Percentiles rank a stretch among this genome's conserved stretches.
Evolutionary conservation across 2,888 invertebrate genomes (phyloP).

Genomic region (Lasioglossum oenotherae): DNA sequence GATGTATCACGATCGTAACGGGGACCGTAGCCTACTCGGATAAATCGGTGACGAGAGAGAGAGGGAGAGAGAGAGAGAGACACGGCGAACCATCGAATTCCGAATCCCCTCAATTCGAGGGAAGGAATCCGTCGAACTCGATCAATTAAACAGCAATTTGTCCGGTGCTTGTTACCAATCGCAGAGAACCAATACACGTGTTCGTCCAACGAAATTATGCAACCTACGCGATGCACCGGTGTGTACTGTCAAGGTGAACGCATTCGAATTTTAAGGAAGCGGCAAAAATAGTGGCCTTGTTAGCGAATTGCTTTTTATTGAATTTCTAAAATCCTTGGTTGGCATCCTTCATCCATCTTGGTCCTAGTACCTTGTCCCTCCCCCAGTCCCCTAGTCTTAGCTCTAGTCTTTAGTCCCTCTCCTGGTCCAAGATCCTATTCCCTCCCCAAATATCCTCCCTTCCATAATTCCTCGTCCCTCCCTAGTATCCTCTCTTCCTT

Average conservation of each 20-base stretch:
- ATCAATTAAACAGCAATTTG: conserved; percentile 17
- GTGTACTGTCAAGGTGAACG: neutral
- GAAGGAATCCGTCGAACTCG: neutral
- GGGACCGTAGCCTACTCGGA: conserved; percentile 56
- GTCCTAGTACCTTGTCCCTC: no score
- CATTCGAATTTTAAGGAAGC: neutral
- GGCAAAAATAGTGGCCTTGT: no score
- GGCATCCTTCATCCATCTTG: no score
- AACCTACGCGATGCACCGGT: neutral
- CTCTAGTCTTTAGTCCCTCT: no score
- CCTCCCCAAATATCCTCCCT: no score
- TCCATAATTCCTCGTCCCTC: no score
- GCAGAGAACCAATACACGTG: neutral
- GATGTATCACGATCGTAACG: conserved; percentile 62
- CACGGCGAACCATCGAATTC: conserved; percentile 34
- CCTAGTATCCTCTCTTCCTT: no score
- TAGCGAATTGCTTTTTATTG: no score
- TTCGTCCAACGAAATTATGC: neutral
- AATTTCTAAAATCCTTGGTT: no score
- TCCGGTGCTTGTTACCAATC: neutral
- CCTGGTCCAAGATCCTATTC: no score
- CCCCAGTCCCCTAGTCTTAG: no score
- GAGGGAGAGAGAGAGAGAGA: conserved; percentile 25
- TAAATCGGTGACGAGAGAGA: conserved; percentile 40
- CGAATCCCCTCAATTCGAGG: neutral